Evolutionary conservation across 2,797 vertebrate genomes (phyloP), one percentile per base, ranked within the genome.

Genomic region (Gouania willdenowi): DNA sequence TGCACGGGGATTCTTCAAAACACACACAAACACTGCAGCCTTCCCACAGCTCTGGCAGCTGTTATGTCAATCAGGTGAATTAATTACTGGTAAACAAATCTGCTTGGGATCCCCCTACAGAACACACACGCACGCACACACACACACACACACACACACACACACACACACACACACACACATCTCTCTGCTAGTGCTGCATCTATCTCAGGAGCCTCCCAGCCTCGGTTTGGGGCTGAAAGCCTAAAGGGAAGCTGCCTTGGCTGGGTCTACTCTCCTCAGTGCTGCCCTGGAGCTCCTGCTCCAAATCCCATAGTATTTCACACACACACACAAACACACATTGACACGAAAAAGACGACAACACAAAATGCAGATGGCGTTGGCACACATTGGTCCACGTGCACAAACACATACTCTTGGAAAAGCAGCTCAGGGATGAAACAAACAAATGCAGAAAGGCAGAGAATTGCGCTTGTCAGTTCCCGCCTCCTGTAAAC

Each of bases 1-100:
- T 13, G 40, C n/a, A n/a, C n/a, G n/a, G n/a, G n/a, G n/a, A n/a
- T n/a, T n/a, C n/a, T n/a, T n/a, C n/a, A 37, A 41, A 17, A 69
- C 46, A 54, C 48, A 50, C 52, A 52, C 49, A 57, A 4, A 44
- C 14, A 26, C 31, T 8, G 5, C 37, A 32, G 57, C 54, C 65
- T 74, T 81, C 81, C 77, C 77, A 81, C 61, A 49, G 77, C 64
- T 79, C 58, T 26, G 41, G 72, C 86, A 87, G 83, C 83, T 87
- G 86, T 77, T 84, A 79, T 85, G 81, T 88, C 87, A 88, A 87
- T 88, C 85, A 87, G 85, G 84, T 88, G 81, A 87, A 87, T 88
- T 86, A 87, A 88, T 88, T 88, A 87, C 70, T 54, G 30, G 84
- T 86, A 87, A 88, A 88, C 86, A 88, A 87, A 88, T 83, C 81